A percentile compares a stretch with the other conserved stretches of the same genome.
phyloP scores from a whole-genome alignment of 2,113 vertebrate species.

The Orthonyx spaldingii region DNA sequence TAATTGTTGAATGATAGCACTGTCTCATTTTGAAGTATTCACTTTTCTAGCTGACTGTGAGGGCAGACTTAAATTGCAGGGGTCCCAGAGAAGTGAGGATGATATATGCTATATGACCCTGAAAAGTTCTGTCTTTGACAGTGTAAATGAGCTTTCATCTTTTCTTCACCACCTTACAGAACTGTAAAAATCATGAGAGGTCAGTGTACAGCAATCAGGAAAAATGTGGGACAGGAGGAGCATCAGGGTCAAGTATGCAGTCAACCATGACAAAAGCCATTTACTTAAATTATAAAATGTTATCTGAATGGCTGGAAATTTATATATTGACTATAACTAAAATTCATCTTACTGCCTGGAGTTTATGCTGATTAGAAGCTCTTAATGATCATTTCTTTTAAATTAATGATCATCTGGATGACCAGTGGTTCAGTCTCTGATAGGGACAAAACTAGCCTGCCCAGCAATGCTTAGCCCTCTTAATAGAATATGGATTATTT shows the following conservation, averaged over 20 bases:
- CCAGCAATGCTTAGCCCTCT: neutral
- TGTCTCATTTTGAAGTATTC: neutral
- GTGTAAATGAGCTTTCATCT: neutral
- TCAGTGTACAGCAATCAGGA: neutral
- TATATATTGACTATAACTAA: neutral
- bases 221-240: neutral
- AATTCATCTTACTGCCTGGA: neutral
- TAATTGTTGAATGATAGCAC: neutral
- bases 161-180: neutral
- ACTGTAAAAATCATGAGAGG: neutral
- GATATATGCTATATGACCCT: neutral
- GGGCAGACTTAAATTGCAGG: neutral
- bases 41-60: neutral
- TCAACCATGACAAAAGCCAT: neutral
- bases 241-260: neutral
- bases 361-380: neutral
- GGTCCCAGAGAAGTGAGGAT: neutral
- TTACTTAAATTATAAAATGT: neutral
- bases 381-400: neutral
- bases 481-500: conserved; percentile 37
- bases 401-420: neutral
- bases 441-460: neutral
- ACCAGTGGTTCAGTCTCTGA: neutral
- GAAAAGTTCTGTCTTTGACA: neutral
- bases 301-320: neutral